Conservation (phyloP, 2,888 invertebrate genomes). For the Rapana venosa region DNA sequence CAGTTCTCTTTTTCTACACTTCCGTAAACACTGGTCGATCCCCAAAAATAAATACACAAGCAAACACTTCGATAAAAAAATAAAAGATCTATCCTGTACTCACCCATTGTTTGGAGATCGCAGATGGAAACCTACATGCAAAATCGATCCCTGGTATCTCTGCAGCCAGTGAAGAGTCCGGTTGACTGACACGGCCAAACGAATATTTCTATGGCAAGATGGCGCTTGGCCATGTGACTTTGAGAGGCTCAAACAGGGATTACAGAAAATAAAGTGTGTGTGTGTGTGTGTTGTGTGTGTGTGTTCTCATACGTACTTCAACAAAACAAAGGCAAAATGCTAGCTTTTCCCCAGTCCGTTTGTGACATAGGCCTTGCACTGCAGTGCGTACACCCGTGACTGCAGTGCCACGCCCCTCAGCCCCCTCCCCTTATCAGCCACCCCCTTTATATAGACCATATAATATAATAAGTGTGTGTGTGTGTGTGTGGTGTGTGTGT, state of each 20-base stretch:
- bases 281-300: not conserved
- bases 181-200: slow-evolving; percentile 28
- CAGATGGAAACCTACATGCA: slow-evolving; percentile 10
- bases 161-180: not conserved
- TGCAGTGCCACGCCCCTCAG: too few relatives aligned
- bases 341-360: too few relatives aligned
- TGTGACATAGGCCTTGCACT: too few relatives aligned
- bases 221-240: slow-evolving; percentile 42
- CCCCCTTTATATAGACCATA: too few relatives aligned
- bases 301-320: not conserved
- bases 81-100: not conserved
- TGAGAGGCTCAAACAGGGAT: slow-evolving; percentile 33
- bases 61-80: not conserved
- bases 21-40: slow-evolving; percentile 29
- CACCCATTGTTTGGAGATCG: slow-evolving; percentile 35
- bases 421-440: too few relatives aligned
- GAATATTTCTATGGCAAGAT: slow-evolving; percentile 39
- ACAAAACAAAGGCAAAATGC: not conserved
- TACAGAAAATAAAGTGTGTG: not conserved
- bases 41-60: not conserved
- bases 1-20: slow-evolving; percentile 26
- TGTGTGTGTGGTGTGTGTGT: too few relatives aligned
- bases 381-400: too few relatives aligned
- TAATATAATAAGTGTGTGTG: too few relatives aligned
- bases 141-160: not conserved